A percentile compares a stretch with the other conserved stretches of the same genome.
Conservation (phyloP, 2,797 vertebrate genomes). For the Mycteria americana region DNA sequence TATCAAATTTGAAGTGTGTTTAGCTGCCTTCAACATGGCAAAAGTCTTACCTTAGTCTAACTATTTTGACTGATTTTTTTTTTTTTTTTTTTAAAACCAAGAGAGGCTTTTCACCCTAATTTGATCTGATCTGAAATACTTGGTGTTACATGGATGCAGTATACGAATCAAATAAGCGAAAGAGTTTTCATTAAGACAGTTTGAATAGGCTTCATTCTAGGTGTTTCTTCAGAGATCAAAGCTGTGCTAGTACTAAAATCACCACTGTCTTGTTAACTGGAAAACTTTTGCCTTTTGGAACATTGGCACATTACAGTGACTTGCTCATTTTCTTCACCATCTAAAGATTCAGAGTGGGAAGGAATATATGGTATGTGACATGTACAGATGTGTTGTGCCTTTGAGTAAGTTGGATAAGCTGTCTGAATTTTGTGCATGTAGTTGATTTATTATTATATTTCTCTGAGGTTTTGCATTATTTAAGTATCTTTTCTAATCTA, state of each 20-base stretch:
- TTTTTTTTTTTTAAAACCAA: neutral
- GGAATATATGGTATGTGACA: slow-evolving; percentile 65
- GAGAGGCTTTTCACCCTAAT: neutral
- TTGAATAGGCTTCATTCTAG: neutral
- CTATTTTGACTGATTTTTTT: neutral
- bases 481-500: neutral
- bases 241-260: neutral
- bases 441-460: neutral
- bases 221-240: neutral
- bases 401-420: slow-evolving; percentile 9
- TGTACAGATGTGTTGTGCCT: neutral
- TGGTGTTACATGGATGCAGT: neutral
- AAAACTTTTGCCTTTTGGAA: neutral
- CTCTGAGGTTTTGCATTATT: slow-evolving; percentile 25
- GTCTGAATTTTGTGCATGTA: slow-evolving; percentile 27
- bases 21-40: neutral
- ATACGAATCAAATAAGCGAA: neutral
- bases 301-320: neutral
- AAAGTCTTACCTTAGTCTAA: neutral
- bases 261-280: neutral
- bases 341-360: slow-evolving; percentile 68
- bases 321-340: slow-evolving; percentile 36
- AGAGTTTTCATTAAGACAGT: neutral
- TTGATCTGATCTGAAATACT: neutral
- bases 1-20: neutral